phyloP scores from a whole-genome alignment of 2,797 vertebrate genomes.

The Pangasius sanitwongsei region DNA sequence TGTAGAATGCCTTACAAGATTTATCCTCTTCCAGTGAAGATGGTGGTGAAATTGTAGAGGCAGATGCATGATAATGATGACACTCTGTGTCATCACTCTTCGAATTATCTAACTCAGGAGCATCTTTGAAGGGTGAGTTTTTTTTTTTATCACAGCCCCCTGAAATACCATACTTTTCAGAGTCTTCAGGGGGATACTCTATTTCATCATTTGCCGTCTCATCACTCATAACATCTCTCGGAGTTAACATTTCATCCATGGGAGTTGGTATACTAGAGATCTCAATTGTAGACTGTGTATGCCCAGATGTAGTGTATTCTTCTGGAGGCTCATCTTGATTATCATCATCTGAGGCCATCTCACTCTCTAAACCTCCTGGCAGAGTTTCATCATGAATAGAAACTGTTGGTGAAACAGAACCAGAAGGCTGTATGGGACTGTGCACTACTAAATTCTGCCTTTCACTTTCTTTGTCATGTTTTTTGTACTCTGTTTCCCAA shows the following conservation, averaged over 20 bases:
- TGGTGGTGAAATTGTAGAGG: conserved; percentile 81
- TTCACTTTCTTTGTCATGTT: too few species aligned
- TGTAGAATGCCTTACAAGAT: conserved; percentile 73
- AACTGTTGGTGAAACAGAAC: too few species aligned
- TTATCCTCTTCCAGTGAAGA: conserved; percentile 91
- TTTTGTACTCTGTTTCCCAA: conserved; percentile 62
- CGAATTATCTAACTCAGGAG: conserved; percentile 78
- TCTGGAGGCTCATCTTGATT: conserved; percentile 86
- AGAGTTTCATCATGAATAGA: too few species aligned
- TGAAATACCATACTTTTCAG: conserved; percentile 35
- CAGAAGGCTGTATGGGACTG: too few species aligned
- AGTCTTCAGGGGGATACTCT: conserved; percentile 77
- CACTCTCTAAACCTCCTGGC: too few species aligned
- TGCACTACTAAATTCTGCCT: too few species aligned
- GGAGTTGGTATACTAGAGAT: conserved; percentile 92
- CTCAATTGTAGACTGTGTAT: conserved; percentile 91
- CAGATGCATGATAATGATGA: too few species aligned
- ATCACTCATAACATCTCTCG: conserved; percentile 88
- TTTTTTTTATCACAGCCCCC: conserved; percentile 78
- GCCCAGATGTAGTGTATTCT: conserved; percentile 86
- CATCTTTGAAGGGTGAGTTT: conserved; percentile 67
- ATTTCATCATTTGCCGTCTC: conserved; percentile 89
- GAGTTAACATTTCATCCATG: conserved; percentile 93
- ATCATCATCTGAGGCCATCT: conserved; percentile 79
- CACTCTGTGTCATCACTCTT: conserved; percentile 87